Evolutionary conservation across 2,113 vertebrate species (phyloP).

Genomic region (Gambusia holbrooki): DNA sequence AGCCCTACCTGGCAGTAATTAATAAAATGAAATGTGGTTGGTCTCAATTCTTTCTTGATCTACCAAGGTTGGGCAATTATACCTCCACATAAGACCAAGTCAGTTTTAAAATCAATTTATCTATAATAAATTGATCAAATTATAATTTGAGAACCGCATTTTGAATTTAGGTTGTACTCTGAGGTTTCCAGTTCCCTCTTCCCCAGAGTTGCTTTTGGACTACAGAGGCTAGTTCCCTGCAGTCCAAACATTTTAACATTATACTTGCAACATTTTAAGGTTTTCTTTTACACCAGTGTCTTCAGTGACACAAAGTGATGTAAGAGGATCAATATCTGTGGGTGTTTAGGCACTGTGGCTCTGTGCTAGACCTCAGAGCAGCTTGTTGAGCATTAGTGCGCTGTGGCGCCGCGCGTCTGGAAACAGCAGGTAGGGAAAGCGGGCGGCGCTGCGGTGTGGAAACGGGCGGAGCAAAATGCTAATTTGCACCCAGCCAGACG

Average conservation of each 20-base stretch:
- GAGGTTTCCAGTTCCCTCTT: no score
- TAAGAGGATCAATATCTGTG: constrained; percentile 47
- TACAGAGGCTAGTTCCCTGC: no score
- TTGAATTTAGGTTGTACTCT: no score
- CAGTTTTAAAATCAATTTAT: no score
- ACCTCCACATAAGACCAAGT: no score
- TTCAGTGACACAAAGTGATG: constrained; percentile 6
- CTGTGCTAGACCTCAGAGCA: constrained; percentile 35
- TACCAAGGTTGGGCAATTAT: neutral
- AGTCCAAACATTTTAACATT: no score
- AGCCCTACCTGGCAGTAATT: neutral
- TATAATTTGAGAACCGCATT: no score
- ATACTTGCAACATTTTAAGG: no score
- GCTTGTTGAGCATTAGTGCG: constrained; percentile 50
- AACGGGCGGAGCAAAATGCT: constrained; percentile 71
- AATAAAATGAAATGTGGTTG: neutral
- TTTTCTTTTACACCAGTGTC: neutral
- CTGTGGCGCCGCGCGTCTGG: constrained; percentile 39
- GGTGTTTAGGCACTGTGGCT: constrained; percentile 45
- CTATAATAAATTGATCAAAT: no score
- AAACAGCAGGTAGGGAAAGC: constrained; percentile 44
- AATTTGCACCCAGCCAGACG: constrained; percentile 83
- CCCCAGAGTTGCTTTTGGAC: no score
- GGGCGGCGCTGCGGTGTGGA: constrained; percentile 31
- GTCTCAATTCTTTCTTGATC: neutral